phyloP scores from a whole-genome alignment of 2,888 invertebrate genomes.

The Napeogenes inachia region DNA sequence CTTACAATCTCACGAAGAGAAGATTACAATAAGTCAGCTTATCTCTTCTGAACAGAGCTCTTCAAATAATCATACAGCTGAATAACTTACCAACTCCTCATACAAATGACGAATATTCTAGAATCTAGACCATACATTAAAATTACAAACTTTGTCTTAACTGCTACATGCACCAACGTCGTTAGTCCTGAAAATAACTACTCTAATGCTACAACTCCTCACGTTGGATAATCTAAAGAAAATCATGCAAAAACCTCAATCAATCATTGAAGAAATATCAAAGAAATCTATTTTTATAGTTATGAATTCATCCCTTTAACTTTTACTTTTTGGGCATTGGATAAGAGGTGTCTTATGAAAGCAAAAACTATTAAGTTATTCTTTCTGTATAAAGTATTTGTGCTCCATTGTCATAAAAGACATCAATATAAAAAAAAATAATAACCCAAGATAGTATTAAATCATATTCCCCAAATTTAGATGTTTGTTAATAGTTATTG shows the following conservation, averaged over 20 bases:
- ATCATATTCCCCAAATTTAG: neutral
- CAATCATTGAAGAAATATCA: neutral
- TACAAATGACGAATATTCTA: neutral
- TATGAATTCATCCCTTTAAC: no score
- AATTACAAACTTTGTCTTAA: slow-evolving; percentile 1
- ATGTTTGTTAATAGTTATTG: slow-evolving; percentile 54
- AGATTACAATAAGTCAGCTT: slow-evolving; percentile 1
- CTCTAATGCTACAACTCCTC: no score
- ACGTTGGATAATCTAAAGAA: neutral
- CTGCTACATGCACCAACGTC: neutral
- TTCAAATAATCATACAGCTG: neutral
- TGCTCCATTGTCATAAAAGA: neutral
- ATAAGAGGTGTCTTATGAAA: no score
- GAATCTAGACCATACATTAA: neutral
- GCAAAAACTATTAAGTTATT: no score
- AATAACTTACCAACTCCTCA: neutral
- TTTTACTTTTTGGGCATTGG: no score
- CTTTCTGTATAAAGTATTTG: neutral
- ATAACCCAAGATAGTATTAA: neutral
- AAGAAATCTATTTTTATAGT: neutral
- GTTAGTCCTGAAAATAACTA: neutral
- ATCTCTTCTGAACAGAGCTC: neutral
- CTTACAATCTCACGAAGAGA: slow-evolving; percentile 5
- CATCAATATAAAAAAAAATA: neutral
- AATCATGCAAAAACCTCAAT: neutral